phyloP scores from a whole-genome alignment of 2,888 invertebrate genomes.

The Serrognathus titanus region DNA sequence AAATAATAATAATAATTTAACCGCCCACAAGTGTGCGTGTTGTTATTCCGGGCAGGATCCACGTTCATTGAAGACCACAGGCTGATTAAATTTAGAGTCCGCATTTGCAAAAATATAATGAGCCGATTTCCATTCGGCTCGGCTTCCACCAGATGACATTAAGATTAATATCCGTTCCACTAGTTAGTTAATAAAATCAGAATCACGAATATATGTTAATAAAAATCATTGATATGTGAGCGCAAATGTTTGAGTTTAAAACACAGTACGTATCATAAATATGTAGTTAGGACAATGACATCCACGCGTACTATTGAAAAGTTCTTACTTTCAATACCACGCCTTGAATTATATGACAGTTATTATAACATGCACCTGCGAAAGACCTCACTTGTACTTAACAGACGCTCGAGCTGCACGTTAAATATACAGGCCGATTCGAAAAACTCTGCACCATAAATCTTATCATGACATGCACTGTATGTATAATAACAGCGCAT shows the following conservation, averaged over 20 bases:
- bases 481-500: too few relatives aligned
- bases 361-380: constrained; percentile 22
- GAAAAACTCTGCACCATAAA: too few relatives aligned
- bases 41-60: too few relatives aligned
- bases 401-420: too few relatives aligned
- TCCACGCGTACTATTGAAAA: constrained; percentile 7
- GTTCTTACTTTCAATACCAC: constrained; percentile 16
- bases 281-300: constrained; percentile 12
- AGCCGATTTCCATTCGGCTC: too few relatives aligned
- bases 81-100: too few relatives aligned
- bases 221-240: neutral
- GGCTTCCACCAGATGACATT: neutral
- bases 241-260: neutral
- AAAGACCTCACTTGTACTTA: constrained; percentile 4
- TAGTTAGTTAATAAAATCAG: neutral
- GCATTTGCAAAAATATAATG: too few relatives aligned
- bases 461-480: too few relatives aligned
- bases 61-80: too few relatives aligned
- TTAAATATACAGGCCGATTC: too few relatives aligned
- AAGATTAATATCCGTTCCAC: neutral
- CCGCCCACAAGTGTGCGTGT: too few relatives aligned
- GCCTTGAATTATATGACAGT: constrained; percentile 22
- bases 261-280: constrained; percentile 1
- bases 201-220: constrained; percentile 2
- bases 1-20: too few relatives aligned